Evolutionary conservation across 2,113 vertebrate species (phyloP).

Genomic region (Dicrurus megarhynchus): DNA sequence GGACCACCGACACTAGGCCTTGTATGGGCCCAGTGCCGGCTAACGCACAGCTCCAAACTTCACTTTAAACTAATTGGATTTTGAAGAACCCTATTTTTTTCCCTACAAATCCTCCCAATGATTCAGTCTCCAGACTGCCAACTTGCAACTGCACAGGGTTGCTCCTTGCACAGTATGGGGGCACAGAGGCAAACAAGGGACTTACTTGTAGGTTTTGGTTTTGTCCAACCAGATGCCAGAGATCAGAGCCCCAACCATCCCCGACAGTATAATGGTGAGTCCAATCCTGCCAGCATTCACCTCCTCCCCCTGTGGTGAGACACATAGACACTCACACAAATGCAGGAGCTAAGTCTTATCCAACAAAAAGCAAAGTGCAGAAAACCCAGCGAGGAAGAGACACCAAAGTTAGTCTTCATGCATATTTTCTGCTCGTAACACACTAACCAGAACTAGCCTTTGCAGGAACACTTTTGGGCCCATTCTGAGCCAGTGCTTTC

Average conservation of each 20-base stretch:
- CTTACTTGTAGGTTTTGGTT: conserved; percentile 97
- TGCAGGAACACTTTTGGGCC: neutral
- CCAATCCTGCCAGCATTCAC: conserved; percentile 96
- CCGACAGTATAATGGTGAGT: conserved; percentile 88
- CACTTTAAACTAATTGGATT: neutral
- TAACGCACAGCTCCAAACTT: neutral
- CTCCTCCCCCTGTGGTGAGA: conserved; percentile 83
- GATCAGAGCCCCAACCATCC: conserved; percentile 89
- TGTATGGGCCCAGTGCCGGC: neutral
- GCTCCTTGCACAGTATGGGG: neutral
- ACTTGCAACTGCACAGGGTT: neutral
- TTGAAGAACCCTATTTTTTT: neutral
- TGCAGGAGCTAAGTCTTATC: neutral
- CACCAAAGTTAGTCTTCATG: neutral
- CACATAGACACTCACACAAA: conserved; percentile 50
- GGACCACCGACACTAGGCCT: neutral
- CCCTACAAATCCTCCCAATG: neutral
- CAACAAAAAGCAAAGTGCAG: neutral
- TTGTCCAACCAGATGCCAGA: conserved; percentile 95
- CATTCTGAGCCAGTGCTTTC: neutral
- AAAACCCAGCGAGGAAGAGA: neutral
- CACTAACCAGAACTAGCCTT: neutral
- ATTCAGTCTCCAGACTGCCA: neutral
- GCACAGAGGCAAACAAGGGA: neutral
- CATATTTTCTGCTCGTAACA: neutral